Percentiles rank a stretch among this genome's conserved stretches.
Evolutionary conservation across 2,888 invertebrate genomes (phyloP).

Genomic region (Nomada flava): DNA sequence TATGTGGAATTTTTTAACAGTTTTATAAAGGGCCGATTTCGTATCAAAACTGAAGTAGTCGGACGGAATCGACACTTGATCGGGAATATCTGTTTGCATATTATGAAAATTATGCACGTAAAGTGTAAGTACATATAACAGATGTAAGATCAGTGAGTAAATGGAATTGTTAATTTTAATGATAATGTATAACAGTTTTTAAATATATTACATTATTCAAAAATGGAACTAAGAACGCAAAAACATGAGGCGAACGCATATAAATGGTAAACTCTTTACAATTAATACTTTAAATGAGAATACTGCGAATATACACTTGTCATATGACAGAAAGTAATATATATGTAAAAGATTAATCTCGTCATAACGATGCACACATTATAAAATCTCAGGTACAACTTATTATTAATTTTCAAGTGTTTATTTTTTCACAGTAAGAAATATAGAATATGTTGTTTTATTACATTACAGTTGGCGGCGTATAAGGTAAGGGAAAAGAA

Average conservation of each 20-base stretch:
- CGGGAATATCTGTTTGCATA: slow-evolving; percentile 22
- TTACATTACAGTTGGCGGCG: slow-evolving; percentile 45
- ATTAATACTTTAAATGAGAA: slow-evolving; percentile 26
- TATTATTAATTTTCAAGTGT: slow-evolving; percentile 38
- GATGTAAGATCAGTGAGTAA: slow-evolving; percentile 43
- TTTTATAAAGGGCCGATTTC: too few relatives aligned
- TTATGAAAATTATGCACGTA: slow-evolving; percentile 42
- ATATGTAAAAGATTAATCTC: slow-evolving; percentile 18
- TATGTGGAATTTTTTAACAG: too few relatives aligned
- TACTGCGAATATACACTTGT: slow-evolving; percentile 23
- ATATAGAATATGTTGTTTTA: slow-evolving; percentile 55
- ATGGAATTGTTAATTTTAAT: slow-evolving; percentile 17
- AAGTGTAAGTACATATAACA: slow-evolving; percentile 28
- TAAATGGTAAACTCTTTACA: slow-evolving; percentile 56
- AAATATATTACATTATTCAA: slow-evolving; percentile 33
- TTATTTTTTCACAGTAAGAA: slow-evolving; percentile 56
- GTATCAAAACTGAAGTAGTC: too few relatives aligned
- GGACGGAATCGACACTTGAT: too few relatives aligned
- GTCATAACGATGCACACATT: slow-evolving; percentile 10
- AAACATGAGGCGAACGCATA: slow-evolving; percentile 31
- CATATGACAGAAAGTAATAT: slow-evolving; percentile 23
- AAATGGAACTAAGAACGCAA: slow-evolving; percentile 63
- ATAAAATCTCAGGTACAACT: slow-evolving; percentile 38
- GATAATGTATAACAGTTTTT: slow-evolving; percentile 39
- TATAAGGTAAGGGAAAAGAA: slow-evolving; percentile 27